These are phyloP conservation scores for Poeciliopsis paucimaculata DNA, from an alignment of 2,797 vertebrate genomes.

Conservation along the genomic window DNA sequence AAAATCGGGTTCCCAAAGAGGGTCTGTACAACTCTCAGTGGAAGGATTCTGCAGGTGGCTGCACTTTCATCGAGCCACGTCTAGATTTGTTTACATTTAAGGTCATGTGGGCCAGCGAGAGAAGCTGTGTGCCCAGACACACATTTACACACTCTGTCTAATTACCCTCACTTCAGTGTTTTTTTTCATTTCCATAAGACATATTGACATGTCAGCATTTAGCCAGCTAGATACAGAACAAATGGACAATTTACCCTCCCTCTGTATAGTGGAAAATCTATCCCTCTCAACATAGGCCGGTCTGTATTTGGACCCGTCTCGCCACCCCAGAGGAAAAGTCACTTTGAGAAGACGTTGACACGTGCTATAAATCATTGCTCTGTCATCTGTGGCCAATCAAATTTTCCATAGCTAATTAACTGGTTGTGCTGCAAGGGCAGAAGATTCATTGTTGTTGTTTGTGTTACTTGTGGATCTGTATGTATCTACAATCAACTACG, in stretches of 20 bases:
- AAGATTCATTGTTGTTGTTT: conserved; percentile 33
- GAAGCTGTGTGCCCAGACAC: conserved; percentile 67
- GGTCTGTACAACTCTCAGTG: conserved; percentile 68
- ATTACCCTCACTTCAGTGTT: conserved; percentile 75
- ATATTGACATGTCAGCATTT: conserved; percentile 81
- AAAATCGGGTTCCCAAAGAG: conserved; percentile 60
- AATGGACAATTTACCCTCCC: conserved; percentile 73
- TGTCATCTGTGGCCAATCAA: conserved; percentile 73
- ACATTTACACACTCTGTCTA: conserved; percentile 69
- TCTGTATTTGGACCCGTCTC: conserved; percentile 73
- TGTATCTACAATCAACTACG: conserved; percentile 11
- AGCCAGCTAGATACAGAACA: conserved; percentile 73
- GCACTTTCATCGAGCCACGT: conserved; percentile 77
- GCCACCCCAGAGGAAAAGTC: conserved; percentile 68
- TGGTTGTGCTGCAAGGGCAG: conserved; percentile 31
- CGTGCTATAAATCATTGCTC: conserved; percentile 81
- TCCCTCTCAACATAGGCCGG: conserved; percentile 63
- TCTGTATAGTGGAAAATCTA: conserved; percentile 69
- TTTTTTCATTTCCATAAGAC: conserved; percentile 80
- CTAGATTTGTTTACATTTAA: conserved; percentile 79
- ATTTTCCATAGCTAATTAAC: conserved; percentile 84
- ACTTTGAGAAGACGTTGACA: conserved; percentile 79
- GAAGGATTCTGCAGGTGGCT: conserved; percentile 81
- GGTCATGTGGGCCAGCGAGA: conserved; percentile 70
- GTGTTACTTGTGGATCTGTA: conserved; percentile 22